phyloP scores from a whole-genome alignment of 2,797 vertebrate species.

The Leucoraja ocellata region DNA sequence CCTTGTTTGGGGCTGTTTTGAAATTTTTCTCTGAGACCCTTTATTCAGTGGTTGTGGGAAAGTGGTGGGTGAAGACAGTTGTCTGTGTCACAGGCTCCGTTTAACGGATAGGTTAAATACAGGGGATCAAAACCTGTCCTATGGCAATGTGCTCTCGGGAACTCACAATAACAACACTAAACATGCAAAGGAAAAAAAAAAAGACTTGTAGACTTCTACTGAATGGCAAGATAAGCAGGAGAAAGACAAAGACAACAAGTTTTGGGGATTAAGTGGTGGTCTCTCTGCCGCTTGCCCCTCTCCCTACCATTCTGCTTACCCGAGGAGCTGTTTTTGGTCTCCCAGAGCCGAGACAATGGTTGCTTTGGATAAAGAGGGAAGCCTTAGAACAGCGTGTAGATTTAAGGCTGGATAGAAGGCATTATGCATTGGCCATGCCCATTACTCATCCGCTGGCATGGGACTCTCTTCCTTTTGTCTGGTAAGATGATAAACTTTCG shows the following conservation, averaged over 20 bases:
- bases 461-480: slow-evolving; percentile 63
- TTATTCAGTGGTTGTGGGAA: slow-evolving; percentile 86
- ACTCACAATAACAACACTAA: neutral
- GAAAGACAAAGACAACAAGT: slow-evolving; percentile 49
- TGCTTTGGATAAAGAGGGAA: slow-evolving; percentile 60
- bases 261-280: slow-evolving; percentile 55
- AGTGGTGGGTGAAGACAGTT: slow-evolving; percentile 68
- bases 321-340: slow-evolving; percentile 53
- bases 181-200: neutral
- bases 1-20: slow-evolving; percentile 48
- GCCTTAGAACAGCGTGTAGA: slow-evolving; percentile 62
- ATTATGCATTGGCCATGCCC: slow-evolving; percentile 59
- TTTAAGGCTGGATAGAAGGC: slow-evolving; percentile 60
- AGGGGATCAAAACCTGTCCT: slow-evolving; percentile 55
- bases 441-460: slow-evolving; percentile 64
- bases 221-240: slow-evolving; percentile 38
- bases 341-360: slow-evolving; percentile 59
- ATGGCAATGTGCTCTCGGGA: slow-evolving; percentile 44
- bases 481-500: slow-evolving; percentile 62
- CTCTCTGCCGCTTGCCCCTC: slow-evolving; percentile 53
- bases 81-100: slow-evolving; percentile 60
- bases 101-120: slow-evolving; percentile 84
- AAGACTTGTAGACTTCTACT: neutral
- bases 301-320: slow-evolving; percentile 52
- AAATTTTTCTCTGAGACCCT: slow-evolving; percentile 64